Conservation (phyloP, 2,113 vertebrate genomes). For the Peromyscus polionotus region DNA sequence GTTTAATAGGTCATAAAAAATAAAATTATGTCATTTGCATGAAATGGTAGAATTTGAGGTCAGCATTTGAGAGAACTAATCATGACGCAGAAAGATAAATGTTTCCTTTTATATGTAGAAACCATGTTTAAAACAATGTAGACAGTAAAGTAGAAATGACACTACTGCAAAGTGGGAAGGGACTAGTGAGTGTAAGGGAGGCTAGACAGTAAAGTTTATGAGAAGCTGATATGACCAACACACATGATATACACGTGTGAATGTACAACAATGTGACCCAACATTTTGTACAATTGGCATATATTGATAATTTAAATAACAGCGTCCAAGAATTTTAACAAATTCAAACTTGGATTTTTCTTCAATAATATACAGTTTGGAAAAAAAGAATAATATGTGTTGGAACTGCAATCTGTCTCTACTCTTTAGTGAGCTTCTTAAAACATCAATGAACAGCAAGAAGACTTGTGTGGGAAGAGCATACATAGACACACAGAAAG, state of each 20-base stretch:
- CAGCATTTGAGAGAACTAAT: not conserved
- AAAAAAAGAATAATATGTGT: not conserved
- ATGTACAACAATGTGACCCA: not conserved
- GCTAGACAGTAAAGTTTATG: not conserved
- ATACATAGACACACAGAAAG: not conserved
- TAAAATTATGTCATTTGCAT: not conserved
- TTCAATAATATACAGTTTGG: not conserved
- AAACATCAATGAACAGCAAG: not conserved
- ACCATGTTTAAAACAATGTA: not conserved
- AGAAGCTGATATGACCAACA: not conserved
- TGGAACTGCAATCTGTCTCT: not conserved
- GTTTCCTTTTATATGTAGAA: not conserved
- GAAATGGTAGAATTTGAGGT: not conserved
- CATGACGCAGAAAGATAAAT: not conserved
- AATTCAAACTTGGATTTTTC: not conserved
- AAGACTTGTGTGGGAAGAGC: not conserved
- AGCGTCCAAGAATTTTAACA: not conserved
- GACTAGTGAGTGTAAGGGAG: not conserved
- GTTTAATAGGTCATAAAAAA: not conserved
- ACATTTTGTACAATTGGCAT: not conserved
- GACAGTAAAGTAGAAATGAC: not conserved
- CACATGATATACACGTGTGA: not conserved
- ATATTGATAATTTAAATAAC: not conserved
- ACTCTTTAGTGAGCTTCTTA: not conserved
- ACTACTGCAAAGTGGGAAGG: not conserved